Evolutionary conservation across 2,797 vertebrate species (phyloP).

Genomic region (Syndactyla subalaris): DNA sequence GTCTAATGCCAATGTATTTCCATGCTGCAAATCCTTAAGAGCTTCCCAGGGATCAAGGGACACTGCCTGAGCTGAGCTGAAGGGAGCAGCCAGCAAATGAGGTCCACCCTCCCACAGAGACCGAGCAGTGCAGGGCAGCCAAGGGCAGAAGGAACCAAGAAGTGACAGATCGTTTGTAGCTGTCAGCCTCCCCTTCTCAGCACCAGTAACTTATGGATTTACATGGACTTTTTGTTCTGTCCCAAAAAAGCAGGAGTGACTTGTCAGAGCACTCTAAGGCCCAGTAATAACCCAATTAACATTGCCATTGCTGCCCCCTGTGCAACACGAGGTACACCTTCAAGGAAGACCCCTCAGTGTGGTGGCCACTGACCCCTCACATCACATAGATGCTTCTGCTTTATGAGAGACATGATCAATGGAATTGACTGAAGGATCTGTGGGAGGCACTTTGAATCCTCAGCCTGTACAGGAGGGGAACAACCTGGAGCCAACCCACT

Average conservation of each 20-base stretch:
- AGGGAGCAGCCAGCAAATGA: not conserved
- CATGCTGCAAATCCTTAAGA: not conserved
- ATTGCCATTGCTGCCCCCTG: not conserved
- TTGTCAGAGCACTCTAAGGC: not conserved
- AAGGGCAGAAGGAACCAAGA: not conserved
- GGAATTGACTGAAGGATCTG: rapidly evolving
- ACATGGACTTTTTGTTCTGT: not conserved
- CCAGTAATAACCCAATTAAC: not conserved
- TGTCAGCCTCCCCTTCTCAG: not conserved
- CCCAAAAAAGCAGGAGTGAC: not conserved
- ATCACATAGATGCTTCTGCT: not conserved
- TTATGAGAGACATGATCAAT: rapidly evolving
- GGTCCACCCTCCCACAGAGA: not conserved
- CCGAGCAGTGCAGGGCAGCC: rapidly evolving
- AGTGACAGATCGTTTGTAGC: not conserved
- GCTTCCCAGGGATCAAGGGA: not conserved
- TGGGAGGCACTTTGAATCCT: not conserved
- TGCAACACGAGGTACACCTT: not conserved
- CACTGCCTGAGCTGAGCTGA: not conserved
- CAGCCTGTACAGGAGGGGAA: not conserved
- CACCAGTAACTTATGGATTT: not conserved
- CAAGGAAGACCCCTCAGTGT: not conserved
- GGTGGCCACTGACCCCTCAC: not conserved
- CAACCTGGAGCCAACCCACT: not conserved
- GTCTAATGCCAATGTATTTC: not conserved